Evolutionary conservation across 1,140 invertebrate species (phyloP).

Genomic region (Pentalonia nigronervosa): DNA sequence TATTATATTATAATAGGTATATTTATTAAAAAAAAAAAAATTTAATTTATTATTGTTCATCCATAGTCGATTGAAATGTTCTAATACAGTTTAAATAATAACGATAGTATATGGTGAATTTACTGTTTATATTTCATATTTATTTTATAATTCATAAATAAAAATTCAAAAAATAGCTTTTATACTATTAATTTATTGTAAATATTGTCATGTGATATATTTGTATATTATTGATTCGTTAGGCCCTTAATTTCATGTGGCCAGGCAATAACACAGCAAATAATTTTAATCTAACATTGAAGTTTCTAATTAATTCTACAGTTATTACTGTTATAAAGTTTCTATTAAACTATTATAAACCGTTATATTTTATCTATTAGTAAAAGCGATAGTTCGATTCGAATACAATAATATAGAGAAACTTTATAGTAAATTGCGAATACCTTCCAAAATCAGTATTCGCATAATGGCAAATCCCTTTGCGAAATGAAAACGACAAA

Average conservation of each 20-base stretch:
- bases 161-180: background rate
- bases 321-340: background rate
- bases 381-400: background rate
- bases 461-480: background rate
- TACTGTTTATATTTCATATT: too few relatives aligned
- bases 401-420: background rate
- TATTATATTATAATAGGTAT: background rate
- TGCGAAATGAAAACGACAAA: background rate
- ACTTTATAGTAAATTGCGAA: background rate
- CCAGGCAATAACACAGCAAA: background rate
- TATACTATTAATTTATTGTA: background rate
- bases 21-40: background rate
- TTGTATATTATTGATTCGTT: background rate
- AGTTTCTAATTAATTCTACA: background rate
- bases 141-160: background rate
- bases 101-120: background rate
- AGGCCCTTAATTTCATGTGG: background rate
- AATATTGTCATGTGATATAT: background rate
- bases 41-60: too few relatives aligned
- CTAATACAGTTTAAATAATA: too few relatives aligned
- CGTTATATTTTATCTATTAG: background rate
- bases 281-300: background rate
- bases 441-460: background rate
- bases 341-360: background rate
- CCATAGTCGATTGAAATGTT: background rate